Evolutionary conservation across 2,797 vertebrate genomes (phyloP).

Genomic region (Propithecus deckenii): DNA sequence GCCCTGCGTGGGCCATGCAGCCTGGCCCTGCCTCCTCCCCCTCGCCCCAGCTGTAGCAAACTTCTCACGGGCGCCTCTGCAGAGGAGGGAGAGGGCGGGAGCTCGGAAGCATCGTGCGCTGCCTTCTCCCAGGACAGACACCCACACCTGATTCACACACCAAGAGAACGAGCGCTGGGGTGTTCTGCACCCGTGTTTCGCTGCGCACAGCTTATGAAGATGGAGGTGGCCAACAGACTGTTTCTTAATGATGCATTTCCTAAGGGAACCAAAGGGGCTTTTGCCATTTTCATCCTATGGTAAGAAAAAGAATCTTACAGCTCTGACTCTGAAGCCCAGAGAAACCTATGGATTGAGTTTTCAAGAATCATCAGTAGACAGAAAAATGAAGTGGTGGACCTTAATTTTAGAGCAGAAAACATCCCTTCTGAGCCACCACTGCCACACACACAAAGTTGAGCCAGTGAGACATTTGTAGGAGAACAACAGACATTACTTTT

Average conservation of each 20-base stretch:
- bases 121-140: neutral
- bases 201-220: neutral
- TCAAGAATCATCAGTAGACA: neutral
- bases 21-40: neutral
- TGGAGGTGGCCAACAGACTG: neutral
- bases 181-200: neutral
- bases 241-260: neutral
- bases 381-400: neutral
- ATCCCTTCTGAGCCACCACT: neutral
- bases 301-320: neutral
- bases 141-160: rapidly evolving
- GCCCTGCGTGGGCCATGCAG: neutral
- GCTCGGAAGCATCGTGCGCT: neutral
- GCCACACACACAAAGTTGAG: neutral
- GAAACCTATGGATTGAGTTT: neutral
- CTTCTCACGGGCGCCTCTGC: neutral
- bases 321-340: neutral
- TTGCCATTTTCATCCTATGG: neutral
- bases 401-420: neutral
- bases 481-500: neutral
- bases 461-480: neutral
- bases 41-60: neutral
- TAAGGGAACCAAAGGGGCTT: neutral
- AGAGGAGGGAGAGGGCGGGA: neutral
- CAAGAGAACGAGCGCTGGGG: rapidly evolving